Percentiles rank a stretch among this genome's conserved stretches.
phyloP scores from a whole-genome alignment of 2,888 invertebrate genomes.

The Tipula helvola region DNA sequence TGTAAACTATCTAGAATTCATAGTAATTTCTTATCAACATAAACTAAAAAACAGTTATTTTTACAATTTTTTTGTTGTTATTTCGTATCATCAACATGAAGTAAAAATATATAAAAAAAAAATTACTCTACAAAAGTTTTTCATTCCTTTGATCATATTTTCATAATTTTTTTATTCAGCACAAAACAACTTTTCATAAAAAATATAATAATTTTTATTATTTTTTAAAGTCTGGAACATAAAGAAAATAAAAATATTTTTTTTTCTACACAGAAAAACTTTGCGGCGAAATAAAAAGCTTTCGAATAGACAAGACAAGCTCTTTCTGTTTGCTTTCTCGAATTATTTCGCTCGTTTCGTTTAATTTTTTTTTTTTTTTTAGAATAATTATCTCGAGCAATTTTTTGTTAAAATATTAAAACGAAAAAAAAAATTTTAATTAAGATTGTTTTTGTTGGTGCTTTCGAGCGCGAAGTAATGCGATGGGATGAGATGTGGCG shows the following conservation, averaged over 20 bases:
- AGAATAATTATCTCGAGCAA: not conserved
- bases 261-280: not conserved
- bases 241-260: not conserved
- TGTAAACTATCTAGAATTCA: not conserved
- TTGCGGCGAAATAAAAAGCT: not conserved
- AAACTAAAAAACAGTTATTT: not conserved
- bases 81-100: not conserved
- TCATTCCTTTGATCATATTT: not conserved
- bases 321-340: not conserved
- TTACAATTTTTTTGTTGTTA: not conserved
- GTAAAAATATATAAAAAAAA: not conserved
- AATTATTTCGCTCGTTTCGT: not conserved
- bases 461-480: not conserved
- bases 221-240: not conserved
- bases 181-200: not conserved
- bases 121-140: not conserved
- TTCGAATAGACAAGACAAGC: not conserved
- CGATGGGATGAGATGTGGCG: not conserved
- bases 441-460: not conserved
- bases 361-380: not conserved
- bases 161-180: not conserved
- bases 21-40: not conserved
- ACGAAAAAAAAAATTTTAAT: not conserved
- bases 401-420: no score
- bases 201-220: not conserved